Evolutionary conservation across 2,113 vertebrate genomes (phyloP).

Genomic region (Syrrhaptes paradoxus): DNA sequence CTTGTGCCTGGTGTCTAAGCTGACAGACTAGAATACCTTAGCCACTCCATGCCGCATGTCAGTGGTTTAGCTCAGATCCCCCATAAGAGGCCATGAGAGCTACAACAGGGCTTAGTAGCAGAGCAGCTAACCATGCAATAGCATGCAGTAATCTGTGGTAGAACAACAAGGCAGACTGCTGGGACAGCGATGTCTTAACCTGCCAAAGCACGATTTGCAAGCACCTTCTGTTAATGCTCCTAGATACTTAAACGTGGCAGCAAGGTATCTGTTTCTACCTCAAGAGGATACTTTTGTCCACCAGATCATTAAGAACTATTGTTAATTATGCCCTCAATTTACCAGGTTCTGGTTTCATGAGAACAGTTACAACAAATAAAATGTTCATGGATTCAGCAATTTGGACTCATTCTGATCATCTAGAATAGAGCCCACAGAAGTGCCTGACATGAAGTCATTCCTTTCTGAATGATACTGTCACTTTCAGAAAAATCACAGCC

Average conservation of each 20-base stretch:
- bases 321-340: neutral
- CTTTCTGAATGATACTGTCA: neutral
- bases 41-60: too few relatives aligned
- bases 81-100: fast-evolving
- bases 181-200: neutral
- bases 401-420: neutral
- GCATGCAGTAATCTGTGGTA: neutral
- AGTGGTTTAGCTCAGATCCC: neutral
- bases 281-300: neutral
- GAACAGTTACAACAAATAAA: neutral
- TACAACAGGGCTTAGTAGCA: neutral
- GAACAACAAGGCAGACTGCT: neutral
- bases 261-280: neutral
- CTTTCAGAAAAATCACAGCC: neutral
- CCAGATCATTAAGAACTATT: neutral
- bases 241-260: neutral
- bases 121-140: neutral
- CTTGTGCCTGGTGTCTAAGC: neutral
- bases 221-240: neutral
- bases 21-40: neutral
- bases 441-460: neutral
- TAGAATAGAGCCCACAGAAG: neutral
- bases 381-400: neutral
- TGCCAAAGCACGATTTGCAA: neutral
- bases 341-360: neutral